phyloP scores from a whole-genome alignment of 2,888 invertebrate species.

The Apodemia duryi region DNA sequence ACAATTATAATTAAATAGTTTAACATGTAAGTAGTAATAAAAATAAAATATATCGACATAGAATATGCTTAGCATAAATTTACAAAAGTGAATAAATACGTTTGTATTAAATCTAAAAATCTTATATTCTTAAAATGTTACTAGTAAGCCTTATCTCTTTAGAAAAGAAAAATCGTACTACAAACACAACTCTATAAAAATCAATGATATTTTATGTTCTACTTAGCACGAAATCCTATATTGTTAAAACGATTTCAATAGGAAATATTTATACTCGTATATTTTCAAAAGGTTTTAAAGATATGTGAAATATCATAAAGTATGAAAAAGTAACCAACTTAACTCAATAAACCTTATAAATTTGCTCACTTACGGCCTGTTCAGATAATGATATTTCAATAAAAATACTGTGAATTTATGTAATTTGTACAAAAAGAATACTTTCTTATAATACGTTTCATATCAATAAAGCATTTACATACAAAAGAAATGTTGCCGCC shows the following conservation, averaged over 20 bases:
- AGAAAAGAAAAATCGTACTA: slow-evolving; percentile 37
- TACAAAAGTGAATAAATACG: no score
- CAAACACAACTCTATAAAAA: slow-evolving; percentile 43
- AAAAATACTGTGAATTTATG: slow-evolving; percentile 24
- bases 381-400: slow-evolving; percentile 21
- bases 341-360: slow-evolving; percentile 39
- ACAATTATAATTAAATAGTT: no score
- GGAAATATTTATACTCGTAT: slow-evolving; percentile 41
- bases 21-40: no score
- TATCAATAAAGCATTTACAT: slow-evolving; percentile 68
- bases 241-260: slow-evolving; percentile 52
- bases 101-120: slow-evolving; percentile 21
- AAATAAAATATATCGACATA: no score
- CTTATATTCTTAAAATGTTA: slow-evolving; percentile 35
- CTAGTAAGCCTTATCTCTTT: slow-evolving; percentile 31
- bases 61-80: no score
- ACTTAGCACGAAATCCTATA: slow-evolving; percentile 59
- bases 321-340: slow-evolving; percentile 33
- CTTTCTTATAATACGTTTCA: slow-evolving; percentile 38
- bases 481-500: slow-evolving; percentile 69
- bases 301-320: slow-evolving; percentile 22
- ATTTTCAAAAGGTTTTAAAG: slow-evolving; percentile 48
- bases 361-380: slow-evolving; percentile 13
- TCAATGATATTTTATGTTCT: slow-evolving; percentile 57
- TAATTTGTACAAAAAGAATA: slow-evolving; percentile 21